A percentile compares a stretch with the other conserved stretches of the same genome.
Evolutionary conservation across 1,140 invertebrate species (phyloP).

Genomic region (Caenorhabditis briggsae): DNA sequence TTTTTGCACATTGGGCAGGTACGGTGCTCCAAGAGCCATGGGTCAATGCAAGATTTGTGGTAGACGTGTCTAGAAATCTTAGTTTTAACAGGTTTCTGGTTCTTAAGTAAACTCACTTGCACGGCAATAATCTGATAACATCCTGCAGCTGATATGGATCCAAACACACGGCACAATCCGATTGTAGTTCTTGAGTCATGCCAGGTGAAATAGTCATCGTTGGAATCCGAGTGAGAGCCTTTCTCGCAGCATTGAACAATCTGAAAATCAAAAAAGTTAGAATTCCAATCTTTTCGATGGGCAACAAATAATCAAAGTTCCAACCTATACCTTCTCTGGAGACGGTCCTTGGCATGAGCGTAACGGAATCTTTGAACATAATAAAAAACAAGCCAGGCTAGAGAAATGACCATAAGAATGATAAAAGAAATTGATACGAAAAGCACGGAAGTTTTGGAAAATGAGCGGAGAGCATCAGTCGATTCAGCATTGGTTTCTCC

Average conservation of each 20-base stretch:
- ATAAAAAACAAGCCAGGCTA: conserved; percentile 94
- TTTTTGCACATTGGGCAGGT: conserved; percentile 96
- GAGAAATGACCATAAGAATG: conserved; percentile 91
- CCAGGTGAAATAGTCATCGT: conserved; percentile 84
- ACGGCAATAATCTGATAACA: conserved; percentile 87
- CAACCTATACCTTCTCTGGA: conserved; percentile 82
- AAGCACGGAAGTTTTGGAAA: conserved; percentile 79
- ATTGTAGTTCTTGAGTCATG: conserved; percentile 86
- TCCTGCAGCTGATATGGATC: conserved; percentile 89
- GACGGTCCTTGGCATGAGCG: conserved; percentile 87
- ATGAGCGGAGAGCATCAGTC: conserved; percentile 71
- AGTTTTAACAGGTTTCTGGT: not conserved
- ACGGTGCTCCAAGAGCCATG: conserved; percentile 91
- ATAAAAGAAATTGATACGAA: conserved; percentile 95
- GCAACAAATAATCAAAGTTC: not conserved
- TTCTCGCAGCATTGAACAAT: conserved; percentile 89
- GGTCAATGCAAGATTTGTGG: conserved; percentile 93
- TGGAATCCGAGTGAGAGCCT: conserved; percentile 90
- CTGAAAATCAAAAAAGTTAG: conserved; percentile 72
- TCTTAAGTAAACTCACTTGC: conserved; percentile 83
- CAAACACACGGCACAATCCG: conserved; percentile 91
- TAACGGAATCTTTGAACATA: conserved; percentile 91
- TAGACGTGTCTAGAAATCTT: conserved; percentile 86
- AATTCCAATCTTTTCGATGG: too few relatives aligned
- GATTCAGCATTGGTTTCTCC: not conserved